A percentile compares a stretch with the other conserved stretches of the same genome.
Evolutionary conservation across 1,140 invertebrate species (phyloP).

Genomic region (Cherax quadricarinatus): DNA sequence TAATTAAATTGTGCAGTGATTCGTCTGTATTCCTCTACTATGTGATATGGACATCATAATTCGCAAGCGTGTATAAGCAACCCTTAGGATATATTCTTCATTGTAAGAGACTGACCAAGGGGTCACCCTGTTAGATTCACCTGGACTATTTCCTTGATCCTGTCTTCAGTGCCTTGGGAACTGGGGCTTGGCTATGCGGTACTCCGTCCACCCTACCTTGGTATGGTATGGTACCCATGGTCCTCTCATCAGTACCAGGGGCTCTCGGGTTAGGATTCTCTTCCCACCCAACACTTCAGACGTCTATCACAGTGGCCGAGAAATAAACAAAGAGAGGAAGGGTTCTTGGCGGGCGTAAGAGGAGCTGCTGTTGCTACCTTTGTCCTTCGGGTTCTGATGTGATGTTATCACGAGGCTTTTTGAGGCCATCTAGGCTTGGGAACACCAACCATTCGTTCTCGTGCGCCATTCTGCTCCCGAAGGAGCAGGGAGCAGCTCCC

Average conservation of each 20-base stretch:
- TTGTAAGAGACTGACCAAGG: no score
- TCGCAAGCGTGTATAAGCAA: no score
- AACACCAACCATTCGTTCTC: background rate
- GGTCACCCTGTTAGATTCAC: no score
- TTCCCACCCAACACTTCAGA: conserved; percentile 49
- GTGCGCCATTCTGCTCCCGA: background rate
- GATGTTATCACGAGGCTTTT: background rate
- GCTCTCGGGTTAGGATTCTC: conserved; percentile 31
- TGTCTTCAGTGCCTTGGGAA: background rate
- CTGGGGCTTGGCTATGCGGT: background rate
- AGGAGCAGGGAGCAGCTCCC: background rate
- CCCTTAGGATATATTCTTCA: no score
- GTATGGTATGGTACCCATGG: conserved; percentile 14
- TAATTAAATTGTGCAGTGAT: no score
- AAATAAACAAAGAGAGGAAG: conserved; percentile 63
- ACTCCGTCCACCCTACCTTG: background rate
- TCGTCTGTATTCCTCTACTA: no score
- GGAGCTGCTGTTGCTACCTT: conserved; percentile 29
- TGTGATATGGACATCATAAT: no score
- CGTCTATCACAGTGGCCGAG: conserved; percentile 67
- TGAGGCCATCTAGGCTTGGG: background rate
- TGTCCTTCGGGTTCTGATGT: conserved; percentile 20
- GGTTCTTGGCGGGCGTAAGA: conserved; percentile 36
- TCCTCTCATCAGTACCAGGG: conserved; percentile 20
- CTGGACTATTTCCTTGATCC: no score